Evolutionary conservation across 2,888 invertebrate species (phyloP).

Genomic region (Physocephala rufipes): DNA sequence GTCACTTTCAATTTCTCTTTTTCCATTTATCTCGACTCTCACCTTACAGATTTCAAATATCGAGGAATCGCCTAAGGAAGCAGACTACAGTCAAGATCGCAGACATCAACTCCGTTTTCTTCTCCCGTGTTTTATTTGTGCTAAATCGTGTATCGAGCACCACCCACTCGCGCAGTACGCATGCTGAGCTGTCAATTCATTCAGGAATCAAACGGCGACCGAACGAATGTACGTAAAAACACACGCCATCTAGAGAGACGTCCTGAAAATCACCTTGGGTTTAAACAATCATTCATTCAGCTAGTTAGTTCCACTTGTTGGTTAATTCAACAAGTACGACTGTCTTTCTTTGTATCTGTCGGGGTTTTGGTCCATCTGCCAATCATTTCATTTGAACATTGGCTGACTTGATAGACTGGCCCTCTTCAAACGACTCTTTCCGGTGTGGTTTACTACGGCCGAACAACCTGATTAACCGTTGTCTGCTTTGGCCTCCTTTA

Average conservation of each 20-base stretch:
- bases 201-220: slow-evolving; percentile 21
- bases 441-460: neutral
- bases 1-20: slow-evolving; percentile 33
- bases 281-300: slow-evolving; percentile 20
- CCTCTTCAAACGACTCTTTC: too few species aligned
- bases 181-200: slow-evolving; percentile 33
- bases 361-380: slow-evolving; percentile 26
- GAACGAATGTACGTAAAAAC: too few species aligned
- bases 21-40: slow-evolving; percentile 3
- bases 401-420: neutral
- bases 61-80: neutral
- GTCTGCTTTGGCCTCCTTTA: slow-evolving; percentile 11
- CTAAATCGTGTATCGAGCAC: slow-evolving; percentile 11
- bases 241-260: slow-evolving; percentile 7
- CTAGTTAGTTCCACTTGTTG: slow-evolving; percentile 33
- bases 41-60: neutral
- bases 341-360: slow-evolving; percentile 17
- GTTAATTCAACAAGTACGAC: slow-evolving; percentile 28
- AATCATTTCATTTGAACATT: too few species aligned
- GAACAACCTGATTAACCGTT: neutral
- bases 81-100: too few species aligned
- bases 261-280: slow-evolving; percentile 24
- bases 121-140: too few species aligned
- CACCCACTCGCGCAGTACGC: slow-evolving; percentile 33
- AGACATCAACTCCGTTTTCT: too few species aligned